phyloP scores from a whole-genome alignment of 2,113 vertebrate genomes.

The Peromyscus californicus region DNA sequence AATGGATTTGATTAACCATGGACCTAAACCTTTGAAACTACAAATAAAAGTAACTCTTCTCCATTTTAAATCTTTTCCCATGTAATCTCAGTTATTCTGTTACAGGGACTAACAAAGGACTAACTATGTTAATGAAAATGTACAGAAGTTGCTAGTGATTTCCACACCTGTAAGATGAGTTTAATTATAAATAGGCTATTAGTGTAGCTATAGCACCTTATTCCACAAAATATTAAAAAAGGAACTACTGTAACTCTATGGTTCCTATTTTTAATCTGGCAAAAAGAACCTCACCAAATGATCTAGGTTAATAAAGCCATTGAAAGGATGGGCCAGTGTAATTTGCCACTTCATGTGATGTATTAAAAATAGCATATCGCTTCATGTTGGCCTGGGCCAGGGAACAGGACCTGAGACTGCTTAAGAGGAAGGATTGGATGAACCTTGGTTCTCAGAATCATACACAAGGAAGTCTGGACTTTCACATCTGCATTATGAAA shows the following conservation, averaged over 20 bases:
- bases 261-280: neutral
- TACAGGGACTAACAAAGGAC: neutral
- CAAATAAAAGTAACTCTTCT: neutral
- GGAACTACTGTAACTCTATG: neutral
- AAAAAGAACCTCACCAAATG: neutral
- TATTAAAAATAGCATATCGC: neutral
- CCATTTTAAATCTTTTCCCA: neutral
- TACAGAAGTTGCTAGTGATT: neutral
- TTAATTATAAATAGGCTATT: neutral
- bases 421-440: neutral
- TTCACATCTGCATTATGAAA: neutral
- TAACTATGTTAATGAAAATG: neutral
- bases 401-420: neutral
- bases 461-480: neutral
- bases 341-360: neutral
- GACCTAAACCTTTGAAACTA: neutral
- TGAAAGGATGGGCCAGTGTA: neutral
- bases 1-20: neutral
- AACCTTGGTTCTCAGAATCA: neutral
- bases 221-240: neutral
- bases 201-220: neutral
- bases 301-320: neutral
- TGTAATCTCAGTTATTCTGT: neutral
- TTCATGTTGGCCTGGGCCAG: neutral
- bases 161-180: neutral